Evolutionary conservation across 2,888 invertebrate species (phyloP), one percentile per base, ranked within the genome.

Genomic region (Hirtodrosophila confusa): DNA sequence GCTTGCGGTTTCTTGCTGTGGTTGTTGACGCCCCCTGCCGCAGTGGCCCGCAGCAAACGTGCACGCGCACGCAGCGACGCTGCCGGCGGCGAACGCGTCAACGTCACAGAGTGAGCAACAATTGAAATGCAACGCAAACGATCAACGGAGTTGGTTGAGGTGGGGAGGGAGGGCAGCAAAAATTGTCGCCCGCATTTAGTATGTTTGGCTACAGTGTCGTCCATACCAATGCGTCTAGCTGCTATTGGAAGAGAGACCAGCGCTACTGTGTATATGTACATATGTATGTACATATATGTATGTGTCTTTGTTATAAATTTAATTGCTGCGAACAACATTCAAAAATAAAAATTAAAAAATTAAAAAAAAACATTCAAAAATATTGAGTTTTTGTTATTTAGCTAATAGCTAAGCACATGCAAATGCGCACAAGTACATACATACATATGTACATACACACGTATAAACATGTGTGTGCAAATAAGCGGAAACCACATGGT

Each of bases 61-160:
- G 51, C 65, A 65, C 61, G 24, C 10, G 51, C 65, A 65, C 61
- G 24, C 10, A 24, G 41, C 27, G 35, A 37, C 61, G 53, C 37
- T 62, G 56, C 58, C 51, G 71, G 65, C 48, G 41, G 53, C 36
- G 11, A n/a, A 36, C 29, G 5, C 43, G 17, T 17, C 17, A 55
- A 44, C 39, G 36, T n/a, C 47, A n/a, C n/a, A 9, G 6, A 12
- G 55, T 8, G 27, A 72, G 57, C 78, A 78, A 75, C 79, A 75
- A 75, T 74, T 74, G 78, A 75, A 75, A 78, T 74, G 75, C 76
- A 69, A 64, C 78, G 64, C 50, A 57, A 75, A 47, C 61, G 67
- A 66, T 64, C 50, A 43, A 56, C 36, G 7, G 10, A 23, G 43
- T 6, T 17, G 37, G 11, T 12, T 17, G 7, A 39, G 3, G 40